Evolutionary conservation across 2,888 invertebrate species (phyloP), one percentile per base, ranked within the genome.

Genomic region (Leptura quadrifasciata): DNA sequence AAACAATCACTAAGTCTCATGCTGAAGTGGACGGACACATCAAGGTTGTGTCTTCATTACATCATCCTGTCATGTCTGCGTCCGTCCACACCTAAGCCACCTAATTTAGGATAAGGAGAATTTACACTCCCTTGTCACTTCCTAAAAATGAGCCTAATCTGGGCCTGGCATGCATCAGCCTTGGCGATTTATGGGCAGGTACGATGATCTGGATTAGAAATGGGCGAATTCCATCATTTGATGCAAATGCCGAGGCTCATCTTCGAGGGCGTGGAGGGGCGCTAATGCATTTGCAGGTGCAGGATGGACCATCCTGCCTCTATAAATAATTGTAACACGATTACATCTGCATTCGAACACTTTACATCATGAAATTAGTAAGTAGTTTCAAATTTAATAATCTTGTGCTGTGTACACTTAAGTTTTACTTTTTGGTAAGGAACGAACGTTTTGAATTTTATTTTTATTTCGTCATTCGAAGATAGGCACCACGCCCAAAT

Each of bases 161-260:
- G 21, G 31, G 64, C 27, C 47, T 55, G 68, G 31, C 54, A 72
- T 10, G 55, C 47, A 20, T 69, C 69, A 78, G 70, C 78, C 78
- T 78, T 78, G 78, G 70, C 58, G 72, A 64, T 69, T 76, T 67
- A 75, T 70, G 70, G 75, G 75, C 76, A 21, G 72, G 47, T 72
- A 64, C 76, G 71, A 47, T 57, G 72, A 74, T 74, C 78, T 78
- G 72, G 78, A 74, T 75, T 63, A 68, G 54, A 72, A 65, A 35
- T 63, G 55, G 55, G 72, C 69, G 57, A 39, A 57, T 77, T 75
- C 75, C 27, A 12, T 27, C n/a, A 27, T 67, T 68, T 47, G n/a
- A 47, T 64, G 58, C 54, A 79, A 76, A 10, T 92, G 89, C 80
- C 93, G 93, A 0, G 93, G 92, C 57, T 93, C 92, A 9, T 92